Percentiles rank a stretch among this genome's conserved stretches.
Conservation (phyloP, 2,113 vertebrate genomes). For the Dromaius novaehollandiae region DNA sequence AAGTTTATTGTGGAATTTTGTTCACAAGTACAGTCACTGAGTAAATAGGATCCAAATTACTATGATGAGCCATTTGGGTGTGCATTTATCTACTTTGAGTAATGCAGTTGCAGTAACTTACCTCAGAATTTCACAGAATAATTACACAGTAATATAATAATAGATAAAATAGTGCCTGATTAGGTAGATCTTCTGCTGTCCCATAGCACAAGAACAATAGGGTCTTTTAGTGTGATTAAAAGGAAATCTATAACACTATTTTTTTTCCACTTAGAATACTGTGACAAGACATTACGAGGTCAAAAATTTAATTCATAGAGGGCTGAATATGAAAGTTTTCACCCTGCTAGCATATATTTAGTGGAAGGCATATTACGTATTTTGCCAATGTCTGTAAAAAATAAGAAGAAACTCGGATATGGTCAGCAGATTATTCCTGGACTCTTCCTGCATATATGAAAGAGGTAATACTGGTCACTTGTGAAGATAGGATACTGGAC, state of each 20-base stretch:
- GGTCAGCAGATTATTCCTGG: background rate
- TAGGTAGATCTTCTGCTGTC: background rate
- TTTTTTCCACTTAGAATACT: background rate
- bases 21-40: background rate
- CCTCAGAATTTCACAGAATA: background rate
- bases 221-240: background rate
- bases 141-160: background rate
- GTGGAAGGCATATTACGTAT: background rate
- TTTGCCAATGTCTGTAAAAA: background rate
- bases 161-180: rapidly evolving
- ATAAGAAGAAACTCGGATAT: background rate
- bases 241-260: background rate
- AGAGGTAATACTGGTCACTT: background rate
- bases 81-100: background rate
- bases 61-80: background rate
- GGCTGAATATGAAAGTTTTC: background rate
- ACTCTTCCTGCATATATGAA: too few relatives aligned
- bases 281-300: background rate
- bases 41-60: background rate
- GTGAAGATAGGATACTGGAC: background rate
- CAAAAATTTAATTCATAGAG: background rate
- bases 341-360: background rate
- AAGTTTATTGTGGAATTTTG: background rate
- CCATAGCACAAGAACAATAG: background rate
- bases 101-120: background rate